Evolutionary conservation across 2,888 invertebrate species (phyloP).

Genomic region (Acanthacorydalis orientalis): DNA sequence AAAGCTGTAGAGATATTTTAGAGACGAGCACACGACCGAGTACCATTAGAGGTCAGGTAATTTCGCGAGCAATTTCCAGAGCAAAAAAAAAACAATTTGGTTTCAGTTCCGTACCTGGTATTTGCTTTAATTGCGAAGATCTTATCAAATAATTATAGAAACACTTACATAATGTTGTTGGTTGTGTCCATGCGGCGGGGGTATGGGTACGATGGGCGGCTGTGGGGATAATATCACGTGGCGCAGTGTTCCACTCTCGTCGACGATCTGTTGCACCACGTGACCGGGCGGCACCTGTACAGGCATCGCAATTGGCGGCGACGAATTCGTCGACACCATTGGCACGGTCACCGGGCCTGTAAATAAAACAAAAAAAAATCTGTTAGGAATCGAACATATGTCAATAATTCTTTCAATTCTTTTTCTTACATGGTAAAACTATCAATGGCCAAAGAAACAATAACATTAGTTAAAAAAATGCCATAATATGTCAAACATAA

Average conservation of each 20-base stretch:
- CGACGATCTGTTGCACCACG: constrained; percentile 81
- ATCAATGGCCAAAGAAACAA: too few species aligned
- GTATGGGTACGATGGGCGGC: constrained; percentile 32
- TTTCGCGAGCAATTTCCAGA: too few species aligned
- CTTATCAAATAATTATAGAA: constrained; percentile 2
- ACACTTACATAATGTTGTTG: constrained; percentile 48
- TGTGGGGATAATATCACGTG: constrained; percentile 79
- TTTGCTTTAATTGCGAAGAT: background rate
- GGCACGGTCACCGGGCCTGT: constrained; percentile 71
- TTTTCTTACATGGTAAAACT: too few species aligned
- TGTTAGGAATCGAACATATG: too few species aligned
- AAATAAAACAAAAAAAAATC: constrained; percentile 14
- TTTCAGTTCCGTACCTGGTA: too few species aligned
- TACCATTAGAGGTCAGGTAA: too few species aligned
- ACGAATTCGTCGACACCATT: constrained; percentile 66
- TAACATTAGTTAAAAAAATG: too few species aligned
- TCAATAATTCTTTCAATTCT: too few species aligned
- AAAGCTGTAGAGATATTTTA: too few species aligned
- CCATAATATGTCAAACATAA: too few species aligned
- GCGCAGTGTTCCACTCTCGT: constrained; percentile 73
- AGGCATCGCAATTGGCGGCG: constrained; percentile 68
- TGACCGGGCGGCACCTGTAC: constrained; percentile 85
- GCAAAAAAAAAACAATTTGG: too few species aligned
- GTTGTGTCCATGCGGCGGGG: constrained; percentile 38
- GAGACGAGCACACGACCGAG: too few species aligned